Evolutionary conservation across 1,140 invertebrate genomes (phyloP), one percentile per base, ranked within the genome.

Genomic region (Armadillidium nasatum): DNA sequence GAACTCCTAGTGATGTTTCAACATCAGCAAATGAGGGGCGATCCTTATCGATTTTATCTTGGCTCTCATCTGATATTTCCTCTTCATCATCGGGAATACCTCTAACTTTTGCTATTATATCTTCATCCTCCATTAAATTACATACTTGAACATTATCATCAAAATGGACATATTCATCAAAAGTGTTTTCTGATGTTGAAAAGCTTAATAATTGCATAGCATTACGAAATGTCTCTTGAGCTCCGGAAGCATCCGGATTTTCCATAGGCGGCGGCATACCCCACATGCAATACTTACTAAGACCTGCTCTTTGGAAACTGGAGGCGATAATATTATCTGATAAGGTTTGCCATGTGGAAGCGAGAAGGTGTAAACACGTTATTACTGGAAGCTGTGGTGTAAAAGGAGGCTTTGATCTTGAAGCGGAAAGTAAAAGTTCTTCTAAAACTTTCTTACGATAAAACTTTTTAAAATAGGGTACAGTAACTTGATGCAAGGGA

Each of bases 161-260:
- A 73, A 80, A 80, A 69, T 80, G 75, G 21, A 78, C 75, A 74
- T 68, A 80, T 50, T 78, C 73, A 54, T 80, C 77, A 72, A 80
- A 78, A 7, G 77, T 78, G 54, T 73, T 78, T n/a, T 78, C 76
- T 0, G 76, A 50, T n/a, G 74, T 44, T 19, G 44, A 15, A n/a
- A 72, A 68, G 68, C 77, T 45, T 75, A 68, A 21, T 60, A 43
- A 19, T 69, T 72, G 71, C 33, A 73, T 72, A 43, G 77, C 74
- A 7, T 78, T 33, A 4, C 78, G 73, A 2, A 75, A 74, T n/a
- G 76, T 72, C n/a, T 78, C 76, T 44, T 74, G 71, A 68, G 75
- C 73, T 4, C 72, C 77, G 54, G 75, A 50, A 0, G 68, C 45
- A 68, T 75, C 73, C 23, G 72, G 72, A 46, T 76, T 68, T n/a